Evolutionary conservation across 2,888 invertebrate species (phyloP), one percentile per base, ranked within the genome.

Genomic region (Athetis lepigone): DNA sequence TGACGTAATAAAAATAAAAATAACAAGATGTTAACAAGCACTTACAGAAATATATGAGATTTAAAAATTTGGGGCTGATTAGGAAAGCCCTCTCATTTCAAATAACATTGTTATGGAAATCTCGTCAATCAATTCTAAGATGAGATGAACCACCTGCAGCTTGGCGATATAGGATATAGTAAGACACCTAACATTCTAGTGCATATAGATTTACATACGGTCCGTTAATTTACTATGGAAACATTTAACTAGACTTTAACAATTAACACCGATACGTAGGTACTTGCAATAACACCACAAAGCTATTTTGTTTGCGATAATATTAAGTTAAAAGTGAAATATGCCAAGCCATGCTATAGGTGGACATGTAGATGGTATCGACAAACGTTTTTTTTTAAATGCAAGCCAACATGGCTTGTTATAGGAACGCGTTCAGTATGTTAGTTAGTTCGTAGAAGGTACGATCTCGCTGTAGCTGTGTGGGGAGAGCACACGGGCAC

Each of bases 1-100:
- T 68, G 75, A 81, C 70, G 73, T 82, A 80, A 76, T 83, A 79
- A 83, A 75, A 80, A 60, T 51, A 56, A 69, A 84, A 80, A 83
- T 81, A 86, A 85, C 83, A 87, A 81, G 68, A 81, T 79, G 81
- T 77, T 76, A 87, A 87, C 84, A 88, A 86, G 83, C 85, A 81
- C 77, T 83, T 79, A 81, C 64, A 72, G 75, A 77, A 76, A 62
- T 71, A 79, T 59, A 75, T 65, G 74, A 76, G 65, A 79, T 75
- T 75, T 65, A 65, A 77, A 70, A 64, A 70, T 18, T 57, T 71
- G 58, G 62, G 61, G 73, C 79, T 62, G 45, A 70, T 55, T 54
- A 70, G 60, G 43, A 59, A 76, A 79, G 75, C 73, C 75, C 66
- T 65, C 61, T 67, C 60, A 66, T 69, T 64, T 61, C 40, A 57